These are phyloP conservation scores for Philypnodon macrostomus DNA, from an alignment of 2,797 vertebrate species.

Conservation along the genomic window DNA sequence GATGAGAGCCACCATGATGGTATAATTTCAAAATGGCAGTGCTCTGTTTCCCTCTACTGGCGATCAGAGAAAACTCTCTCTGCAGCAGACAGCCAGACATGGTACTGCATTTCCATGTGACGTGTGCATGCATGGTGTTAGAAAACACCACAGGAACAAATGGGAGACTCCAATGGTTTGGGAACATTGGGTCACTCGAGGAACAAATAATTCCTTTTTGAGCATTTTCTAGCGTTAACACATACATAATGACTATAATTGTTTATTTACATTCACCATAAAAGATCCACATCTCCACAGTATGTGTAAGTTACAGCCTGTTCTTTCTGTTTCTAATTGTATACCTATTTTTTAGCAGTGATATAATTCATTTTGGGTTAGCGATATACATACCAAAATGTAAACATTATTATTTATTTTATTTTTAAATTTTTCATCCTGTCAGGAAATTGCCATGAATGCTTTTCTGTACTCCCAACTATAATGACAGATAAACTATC, in stretches of 20 bases:
- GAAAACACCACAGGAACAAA: background rate
- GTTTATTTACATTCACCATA: too few relatives aligned
- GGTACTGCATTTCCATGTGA: slow-evolving; percentile 5
- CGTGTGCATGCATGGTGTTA: background rate
- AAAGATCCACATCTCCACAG: too few relatives aligned
- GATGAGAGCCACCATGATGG: slow-evolving; percentile 34
- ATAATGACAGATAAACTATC: background rate
- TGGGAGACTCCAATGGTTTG: background rate
- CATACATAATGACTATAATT: too few relatives aligned
- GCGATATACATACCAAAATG: too few relatives aligned
- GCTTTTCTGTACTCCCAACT: background rate
- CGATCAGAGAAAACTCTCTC: slow-evolving; percentile 26
- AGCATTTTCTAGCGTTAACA: too few relatives aligned
- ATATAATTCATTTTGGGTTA: too few relatives aligned
- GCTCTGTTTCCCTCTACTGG: slow-evolving; percentile 79
- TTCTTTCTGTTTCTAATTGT: too few relatives aligned
- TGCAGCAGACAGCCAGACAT: slow-evolving; percentile 15
- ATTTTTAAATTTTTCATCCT: too few relatives aligned
- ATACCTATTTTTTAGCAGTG: too few relatives aligned
- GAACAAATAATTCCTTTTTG: background rate
- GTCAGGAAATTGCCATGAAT: background rate
- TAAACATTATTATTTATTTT: too few relatives aligned
- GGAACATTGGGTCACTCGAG: too few relatives aligned
- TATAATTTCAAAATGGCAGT: slow-evolving; percentile 30
- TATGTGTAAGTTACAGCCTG: too few relatives aligned